Base-by-base conservation (phyloP, 2,888 invertebrate species). In the Callimorpha dominula region DNA sequence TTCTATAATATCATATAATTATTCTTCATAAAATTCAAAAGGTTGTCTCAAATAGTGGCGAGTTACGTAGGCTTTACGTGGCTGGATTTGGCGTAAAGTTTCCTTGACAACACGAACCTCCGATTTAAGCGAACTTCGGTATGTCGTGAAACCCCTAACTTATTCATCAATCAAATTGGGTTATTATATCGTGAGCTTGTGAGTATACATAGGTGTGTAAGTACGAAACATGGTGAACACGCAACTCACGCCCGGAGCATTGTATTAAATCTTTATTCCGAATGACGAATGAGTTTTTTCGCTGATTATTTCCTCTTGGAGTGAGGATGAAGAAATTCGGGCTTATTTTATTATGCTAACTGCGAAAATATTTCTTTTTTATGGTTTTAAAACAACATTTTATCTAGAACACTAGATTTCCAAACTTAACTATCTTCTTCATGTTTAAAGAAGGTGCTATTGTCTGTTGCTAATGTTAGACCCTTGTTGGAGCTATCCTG, bases 91-190 rank as follows among this genome's bases (percentile, higher is more conserved):
- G 43, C 42, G 40, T 31, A 31, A 31, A 31, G 31, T 65, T 63
- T 43, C 12, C 64, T 31, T 50, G 54, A 62, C 63, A 71, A 69
- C 49, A 60, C 62, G 67, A 68, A 64, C 46, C 49, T 40, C 42
- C 65, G 43, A 57, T 54, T 20, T 62, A 31, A 71, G 62, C 75
- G 72, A 81, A 80, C 78, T 80, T 76, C 74, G 73, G 66, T 68
- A 75, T 77, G 63, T 81, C 83, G 82, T 78, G 75, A 83, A 83
- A 83, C 84, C 83, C 76, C 79, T 81, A 80, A 80, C 79, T 82
- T 86, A 83, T 89, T 91, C 91, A 92, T 92, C 91, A 92, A 92
- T 92, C 92, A 92, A 85, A 78, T 77, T 79, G 80, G 81, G 87
- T 90, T 90, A 91, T 91, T 89, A 89, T 87, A 89, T 83, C 87